These are phyloP conservation scores for Basileuterus tristriatus DNA, from an alignment of 2,797 vertebrate genomes.

Conservation along the genomic window DNA sequence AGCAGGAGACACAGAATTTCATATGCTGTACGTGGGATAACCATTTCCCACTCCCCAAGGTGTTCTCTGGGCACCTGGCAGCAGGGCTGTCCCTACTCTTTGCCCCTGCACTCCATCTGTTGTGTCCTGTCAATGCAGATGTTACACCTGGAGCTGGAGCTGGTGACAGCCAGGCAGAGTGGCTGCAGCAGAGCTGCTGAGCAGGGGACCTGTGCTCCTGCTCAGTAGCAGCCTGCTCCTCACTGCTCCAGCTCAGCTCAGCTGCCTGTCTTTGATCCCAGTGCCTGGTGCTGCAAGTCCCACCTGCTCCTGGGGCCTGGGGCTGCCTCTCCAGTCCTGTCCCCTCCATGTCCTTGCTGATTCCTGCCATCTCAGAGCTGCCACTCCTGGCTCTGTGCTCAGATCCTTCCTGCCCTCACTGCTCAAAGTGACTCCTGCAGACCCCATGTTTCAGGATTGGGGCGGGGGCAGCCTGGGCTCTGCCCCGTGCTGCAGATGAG, in stretches of 20 bases:
- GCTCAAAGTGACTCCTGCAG: neutral
- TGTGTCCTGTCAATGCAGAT: neutral
- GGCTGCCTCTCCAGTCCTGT: neutral
- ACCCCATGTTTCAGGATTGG: neutral
- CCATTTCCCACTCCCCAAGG: neutral
- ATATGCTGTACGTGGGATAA: neutral
- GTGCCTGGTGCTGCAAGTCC: neutral
- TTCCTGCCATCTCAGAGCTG: neutral
- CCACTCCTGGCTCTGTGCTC: neutral
- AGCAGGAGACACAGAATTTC: neutral
- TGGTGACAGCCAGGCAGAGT: neutral
- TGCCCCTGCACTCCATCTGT: neutral
- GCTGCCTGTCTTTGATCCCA: neutral
- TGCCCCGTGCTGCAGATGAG: neutral
- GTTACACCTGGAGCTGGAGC: neutral
- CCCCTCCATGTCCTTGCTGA: neutral
- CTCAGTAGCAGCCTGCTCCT: neutral
- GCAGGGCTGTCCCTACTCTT: neutral
- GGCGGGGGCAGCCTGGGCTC: neutral
- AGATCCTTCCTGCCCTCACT: rapidly evolving
- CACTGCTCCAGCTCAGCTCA: neutral
- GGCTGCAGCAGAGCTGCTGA: neutral
- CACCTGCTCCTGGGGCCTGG: neutral
- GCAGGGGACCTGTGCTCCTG: neutral
- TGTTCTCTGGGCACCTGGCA: neutral